Percentiles rank a stretch among this genome's conserved stretches.
These are phyloP conservation scores for Megalopta genalis DNA, from an alignment of 1,140 invertebrate species.

Conservation along the genomic window DNA sequence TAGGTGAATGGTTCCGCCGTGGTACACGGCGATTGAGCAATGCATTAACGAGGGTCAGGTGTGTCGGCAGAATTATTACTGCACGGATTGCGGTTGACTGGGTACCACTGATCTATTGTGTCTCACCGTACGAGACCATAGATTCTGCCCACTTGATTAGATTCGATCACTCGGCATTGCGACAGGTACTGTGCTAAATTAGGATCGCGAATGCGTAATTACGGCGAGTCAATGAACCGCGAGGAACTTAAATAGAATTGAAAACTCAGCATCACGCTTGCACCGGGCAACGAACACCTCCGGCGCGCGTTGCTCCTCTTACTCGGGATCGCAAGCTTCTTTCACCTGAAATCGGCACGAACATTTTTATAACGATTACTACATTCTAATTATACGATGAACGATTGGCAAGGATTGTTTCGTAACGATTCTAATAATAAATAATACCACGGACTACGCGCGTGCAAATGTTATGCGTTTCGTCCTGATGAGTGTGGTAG, in stretches of 20 bases:
- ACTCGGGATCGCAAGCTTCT: no score
- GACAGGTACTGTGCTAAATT: constrained; percentile 49
- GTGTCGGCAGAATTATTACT: constrained; percentile 56
- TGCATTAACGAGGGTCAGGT: constrained; percentile 66
- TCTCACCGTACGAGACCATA: constrained; percentile 22
- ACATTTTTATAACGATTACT: no score
- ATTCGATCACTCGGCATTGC: constrained; percentile 32
- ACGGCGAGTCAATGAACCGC: constrained; percentile 15
- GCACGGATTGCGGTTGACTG: constrained; percentile 17
- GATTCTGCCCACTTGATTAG: constrained; percentile 54
- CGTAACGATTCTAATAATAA: no score
- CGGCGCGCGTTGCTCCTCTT: no score
- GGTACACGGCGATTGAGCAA: constrained; percentile 53
- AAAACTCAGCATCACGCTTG: no score
- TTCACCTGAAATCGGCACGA: no score
- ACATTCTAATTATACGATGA: no score
- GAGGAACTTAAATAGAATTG: constrained; percentile 3
- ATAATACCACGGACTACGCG: no score
- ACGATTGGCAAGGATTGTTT: no score
- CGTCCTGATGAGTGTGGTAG: no score
- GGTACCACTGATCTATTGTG: constrained; percentile 34
- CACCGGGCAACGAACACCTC: background rate
- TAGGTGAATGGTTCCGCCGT: constrained; percentile 61
- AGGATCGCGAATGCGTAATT: constrained; percentile 21
- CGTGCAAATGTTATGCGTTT: no score